These are phyloP conservation scores for Apeira syringaria DNA, from an alignment of 2,888 invertebrate genomes.

Conservation along the genomic window DNA sequence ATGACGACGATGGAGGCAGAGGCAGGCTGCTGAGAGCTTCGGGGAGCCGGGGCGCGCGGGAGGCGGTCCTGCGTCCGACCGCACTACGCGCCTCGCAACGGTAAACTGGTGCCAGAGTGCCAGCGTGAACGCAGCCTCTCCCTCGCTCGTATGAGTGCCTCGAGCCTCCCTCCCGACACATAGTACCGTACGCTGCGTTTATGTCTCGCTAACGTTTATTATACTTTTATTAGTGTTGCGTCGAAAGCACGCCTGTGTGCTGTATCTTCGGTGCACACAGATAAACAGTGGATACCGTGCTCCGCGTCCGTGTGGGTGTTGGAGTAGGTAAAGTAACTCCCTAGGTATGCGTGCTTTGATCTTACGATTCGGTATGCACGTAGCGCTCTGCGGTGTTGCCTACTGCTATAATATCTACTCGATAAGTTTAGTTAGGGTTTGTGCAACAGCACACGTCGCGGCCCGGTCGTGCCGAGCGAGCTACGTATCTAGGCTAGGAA, in stretches of 20 bases:
- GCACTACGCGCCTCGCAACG: slow-evolving; percentile 83
- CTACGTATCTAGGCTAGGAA: slow-evolving; percentile 57
- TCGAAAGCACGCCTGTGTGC: slow-evolving; percentile 58
- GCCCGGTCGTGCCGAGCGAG: no score
- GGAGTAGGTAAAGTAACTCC: slow-evolving; percentile 75
- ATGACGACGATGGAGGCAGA: slow-evolving; percentile 34
- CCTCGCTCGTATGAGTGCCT: slow-evolving; percentile 78
- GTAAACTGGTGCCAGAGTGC: slow-evolving; percentile 82
- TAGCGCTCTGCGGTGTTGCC: slow-evolving; percentile 67
- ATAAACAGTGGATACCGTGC: slow-evolving; percentile 40
- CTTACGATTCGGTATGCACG: slow-evolving; percentile 83
- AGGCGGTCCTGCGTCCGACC: slow-evolving; percentile 77
- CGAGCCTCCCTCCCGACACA: slow-evolving; percentile 81
- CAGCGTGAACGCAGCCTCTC: slow-evolving; percentile 77
- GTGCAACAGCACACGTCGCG: slow-evolving; percentile 73
- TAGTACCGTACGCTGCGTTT: slow-evolving; percentile 80
- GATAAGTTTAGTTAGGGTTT: slow-evolving; percentile 79
- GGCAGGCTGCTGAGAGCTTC: slow-evolving; percentile 49
- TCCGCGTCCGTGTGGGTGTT: slow-evolving; percentile 67
- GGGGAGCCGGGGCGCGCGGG: slow-evolving; percentile 75
- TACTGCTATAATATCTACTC: slow-evolving; percentile 77
- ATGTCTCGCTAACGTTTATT: slow-evolving; percentile 80
- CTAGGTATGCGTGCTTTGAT: slow-evolving; percentile 83
- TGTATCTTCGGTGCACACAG: slow-evolving; percentile 49
- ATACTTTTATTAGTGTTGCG: slow-evolving; percentile 73